Conservation (phyloP, 1,140 invertebrate genomes). For the Metopolophium dirhodum region DNA sequence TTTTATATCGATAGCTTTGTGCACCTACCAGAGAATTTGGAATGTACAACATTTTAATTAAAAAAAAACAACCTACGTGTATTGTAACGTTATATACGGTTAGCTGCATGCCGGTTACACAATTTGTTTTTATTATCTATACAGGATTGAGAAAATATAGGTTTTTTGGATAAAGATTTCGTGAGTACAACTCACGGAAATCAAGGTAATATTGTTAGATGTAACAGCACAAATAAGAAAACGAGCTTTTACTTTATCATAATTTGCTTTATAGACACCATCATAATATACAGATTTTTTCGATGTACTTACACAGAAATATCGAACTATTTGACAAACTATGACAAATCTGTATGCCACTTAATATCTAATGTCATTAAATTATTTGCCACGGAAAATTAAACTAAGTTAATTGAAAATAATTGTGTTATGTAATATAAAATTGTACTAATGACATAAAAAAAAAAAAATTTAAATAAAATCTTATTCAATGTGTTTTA, state of each 20-base stretch:
- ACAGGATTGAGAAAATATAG: neutral
- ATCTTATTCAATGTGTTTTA: neutral
- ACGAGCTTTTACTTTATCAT: neutral
- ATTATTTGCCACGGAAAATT: neutral
- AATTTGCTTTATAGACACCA: neutral
- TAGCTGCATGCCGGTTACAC: neutral
- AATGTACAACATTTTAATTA: neutral
- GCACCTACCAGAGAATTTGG: neutral
- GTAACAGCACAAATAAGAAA: neutral
- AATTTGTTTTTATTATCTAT: neutral
- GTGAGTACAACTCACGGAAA: neutral
- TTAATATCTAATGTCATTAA: neutral
- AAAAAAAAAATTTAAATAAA: no score
- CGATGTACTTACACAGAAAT: no score
- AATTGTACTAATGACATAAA: neutral
- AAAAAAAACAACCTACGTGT: neutral
- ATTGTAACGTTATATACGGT: neutral
- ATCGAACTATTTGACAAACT: no score
- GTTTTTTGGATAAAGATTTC: neutral
- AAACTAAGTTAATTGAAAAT: neutral
- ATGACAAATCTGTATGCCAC: no score
- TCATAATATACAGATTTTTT: neutral
- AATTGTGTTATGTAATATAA: neutral
- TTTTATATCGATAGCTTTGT: neutral
- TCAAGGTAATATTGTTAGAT: neutral